phyloP scores from a whole-genome alignment of 1,140 invertebrate genomes.

The Euglossa dilemma region DNA sequence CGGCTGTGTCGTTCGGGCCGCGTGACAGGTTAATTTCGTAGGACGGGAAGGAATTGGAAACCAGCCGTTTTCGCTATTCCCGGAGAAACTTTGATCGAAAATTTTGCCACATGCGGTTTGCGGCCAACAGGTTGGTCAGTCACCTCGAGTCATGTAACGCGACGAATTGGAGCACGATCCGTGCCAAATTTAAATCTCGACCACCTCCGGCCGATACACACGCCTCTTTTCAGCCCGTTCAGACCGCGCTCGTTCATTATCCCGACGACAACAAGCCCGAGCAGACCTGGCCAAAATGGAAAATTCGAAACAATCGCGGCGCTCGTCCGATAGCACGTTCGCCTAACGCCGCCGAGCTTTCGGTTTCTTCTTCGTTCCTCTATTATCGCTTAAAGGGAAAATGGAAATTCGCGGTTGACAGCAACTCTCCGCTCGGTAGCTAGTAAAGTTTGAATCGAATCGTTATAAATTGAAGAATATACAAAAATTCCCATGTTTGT shows the following conservation, averaged over 20 bases:
- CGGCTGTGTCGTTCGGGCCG: neutral
- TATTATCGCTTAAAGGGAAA: too few species aligned
- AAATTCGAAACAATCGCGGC: neutral
- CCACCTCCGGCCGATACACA: neutral
- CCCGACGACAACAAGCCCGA: neutral
- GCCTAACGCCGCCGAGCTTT: neutral
- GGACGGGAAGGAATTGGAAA: conserved; percentile 30
- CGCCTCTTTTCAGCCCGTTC: neutral
- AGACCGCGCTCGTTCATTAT: neutral
- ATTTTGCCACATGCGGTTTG: conserved; percentile 41
- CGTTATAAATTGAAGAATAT: too few species aligned
- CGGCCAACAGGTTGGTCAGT: conserved; percentile 64
- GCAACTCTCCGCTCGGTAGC: too few species aligned
- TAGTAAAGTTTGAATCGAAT: too few species aligned
- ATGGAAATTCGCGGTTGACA: too few species aligned
- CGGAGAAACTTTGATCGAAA: conserved; percentile 50
- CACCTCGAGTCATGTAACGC: conserved; percentile 53
- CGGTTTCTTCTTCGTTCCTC: neutral
- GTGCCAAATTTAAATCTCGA: conserved; percentile 63
- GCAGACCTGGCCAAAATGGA: neutral
- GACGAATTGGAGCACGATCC: conserved; percentile 47
- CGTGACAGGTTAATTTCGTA: conserved; percentile 31
- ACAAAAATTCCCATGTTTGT: too few species aligned
- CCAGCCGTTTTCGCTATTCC: conserved; percentile 27
- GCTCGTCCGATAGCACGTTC: neutral